Evolutionary conservation across 2,888 invertebrate genomes (phyloP), one percentile per base, ranked within the genome.

Genomic region (Tenodera sinensis): DNA sequence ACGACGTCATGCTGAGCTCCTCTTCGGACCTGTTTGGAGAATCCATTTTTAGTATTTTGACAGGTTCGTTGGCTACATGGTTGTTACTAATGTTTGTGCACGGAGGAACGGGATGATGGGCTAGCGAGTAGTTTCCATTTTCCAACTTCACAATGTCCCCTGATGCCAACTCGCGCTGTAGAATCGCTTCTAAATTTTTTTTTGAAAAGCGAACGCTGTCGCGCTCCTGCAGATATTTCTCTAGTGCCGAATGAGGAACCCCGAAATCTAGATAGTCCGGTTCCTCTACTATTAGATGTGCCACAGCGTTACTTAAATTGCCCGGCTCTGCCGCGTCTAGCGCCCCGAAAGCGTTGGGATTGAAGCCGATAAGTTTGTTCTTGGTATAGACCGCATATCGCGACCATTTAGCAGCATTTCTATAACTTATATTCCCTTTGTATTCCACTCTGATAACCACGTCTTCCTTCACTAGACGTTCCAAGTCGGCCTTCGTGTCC

Each of bases 381-480:
- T 92, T 91, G 82, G 91, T 91, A 83, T 91, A 89, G 90, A 92
- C 91, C 90, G 90, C 83, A 91, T 89, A 91, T 71, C 91, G 93
- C 92, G 93, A 95, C 95, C 95, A 96, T 94, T 96, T 97, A 88
- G 96, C 96, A 86, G 97, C 96, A 94, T 97, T 97, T 92, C 97
- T 95, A 93, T 97, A 97, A 94, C 97, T 97, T 91, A 96, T 96
- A 93, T 96, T 97, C 92, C 97, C 97, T 94, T 97, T 98, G 93
- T 97, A 97, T 92, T 97, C 97, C 54, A 97, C 97, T 94, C 97
- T 97, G 91, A 96, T 95, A 89, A 97, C 96, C 91, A 96, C 95
- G 92, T 96, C 96, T 90, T 95, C 95, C 91, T 96, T 96, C 25
- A 97, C 95, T 92, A 97, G 95, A 93, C 95, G 95, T 92, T 96